A percentile compares a stretch with the other conserved stretches of the same genome.
Evolutionary conservation across 2,888 invertebrate genomes (phyloP).

Genomic region (Spialia ferax): DNA sequence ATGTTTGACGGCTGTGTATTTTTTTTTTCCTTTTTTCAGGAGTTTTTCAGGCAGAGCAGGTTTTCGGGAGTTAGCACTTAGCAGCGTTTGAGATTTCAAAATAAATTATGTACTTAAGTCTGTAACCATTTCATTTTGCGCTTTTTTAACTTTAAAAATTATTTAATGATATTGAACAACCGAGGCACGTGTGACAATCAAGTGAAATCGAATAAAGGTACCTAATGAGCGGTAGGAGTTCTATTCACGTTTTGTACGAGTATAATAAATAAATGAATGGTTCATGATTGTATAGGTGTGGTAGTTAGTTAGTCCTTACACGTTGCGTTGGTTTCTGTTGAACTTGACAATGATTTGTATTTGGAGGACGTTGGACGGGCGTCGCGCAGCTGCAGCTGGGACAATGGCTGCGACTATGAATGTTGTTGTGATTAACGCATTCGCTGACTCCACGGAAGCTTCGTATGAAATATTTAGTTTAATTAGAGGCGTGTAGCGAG

Average conservation of each 20-base stretch:
- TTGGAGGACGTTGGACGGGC: slow-evolving; percentile 59
- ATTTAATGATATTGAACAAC: slow-evolving; percentile 15
- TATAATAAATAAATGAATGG: slow-evolving; percentile 18
- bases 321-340: slow-evolving; percentile 58
- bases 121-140: too few relatives aligned
- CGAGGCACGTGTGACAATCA: slow-evolving; percentile 14
- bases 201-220: slow-evolving; percentile 26
- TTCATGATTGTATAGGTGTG: slow-evolving; percentile 9
- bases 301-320: slow-evolving; percentile 55
- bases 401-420: slow-evolving; percentile 65
- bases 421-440: slow-evolving; percentile 63
- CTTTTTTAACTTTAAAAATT: too few relatives aligned
- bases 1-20: too few relatives aligned
- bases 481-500: slow-evolving; percentile 42
- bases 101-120: too few relatives aligned
- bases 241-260: slow-evolving; percentile 18
- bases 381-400: slow-evolving; percentile 64
- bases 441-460: slow-evolving; percentile 46
- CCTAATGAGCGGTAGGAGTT: slow-evolving; percentile 22
- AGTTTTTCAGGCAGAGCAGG: too few relatives aligned
- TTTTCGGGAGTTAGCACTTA: too few relatives aligned
- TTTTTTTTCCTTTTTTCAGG: too few relatives aligned
- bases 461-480: slow-evolving; percentile 43
- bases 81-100: too few relatives aligned
- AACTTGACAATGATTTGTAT: slow-evolving; percentile 77